Base-by-base conservation (phyloP, 2,888 invertebrate species). In the Teleogryllus oceanicus region DNA sequence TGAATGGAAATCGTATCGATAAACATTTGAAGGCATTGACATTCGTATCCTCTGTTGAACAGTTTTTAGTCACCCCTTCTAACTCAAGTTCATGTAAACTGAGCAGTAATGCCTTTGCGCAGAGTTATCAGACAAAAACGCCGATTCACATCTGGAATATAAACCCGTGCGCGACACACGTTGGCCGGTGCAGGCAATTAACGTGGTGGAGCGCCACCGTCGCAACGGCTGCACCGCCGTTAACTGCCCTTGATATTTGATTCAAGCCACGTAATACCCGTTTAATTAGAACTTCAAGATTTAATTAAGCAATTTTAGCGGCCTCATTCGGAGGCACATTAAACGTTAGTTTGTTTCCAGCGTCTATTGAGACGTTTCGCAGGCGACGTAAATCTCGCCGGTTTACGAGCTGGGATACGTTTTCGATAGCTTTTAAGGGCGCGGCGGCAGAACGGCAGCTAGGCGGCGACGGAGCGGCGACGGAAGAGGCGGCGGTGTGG, bases 231-330 rank as follows among this genome's bases (percentile, higher is more conserved):
- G 62, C 16, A 62, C 16, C n/a, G 13, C 62, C 62, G n/a, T 13
- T n/a, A 62, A 62, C 62, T 62, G n/a, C 62, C 62, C 62, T 62
- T 62, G 62, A 62, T 62, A 62, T 62, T 62, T 62, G 62, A 62
- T 62, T 62, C 62, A 62, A 62, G 62, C 62, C 62, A 62, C 62
- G 62, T 62, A 62, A 62, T 62, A 13, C 62, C 62, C 62, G n/a
- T 62, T 62, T 62, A 62, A 62, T 62, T 62, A 62, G 16, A 62
- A 62, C 62, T 62, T 62, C 16, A 62, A 62, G 62, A n/a, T 62
- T 62, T 62, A 62, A 62, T 62, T 62, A 62, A 62, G 62, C 62
- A 62, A 62, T 62, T 62, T 62, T 62, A 62, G 62, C 62, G n/a
- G 62, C 62, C 62, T 62, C 62, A 62, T 62, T 62, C n/a, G 62